Conservation (phyloP, 2,113 vertebrate species). For the Leptobrachium ailaonicum region DNA sequence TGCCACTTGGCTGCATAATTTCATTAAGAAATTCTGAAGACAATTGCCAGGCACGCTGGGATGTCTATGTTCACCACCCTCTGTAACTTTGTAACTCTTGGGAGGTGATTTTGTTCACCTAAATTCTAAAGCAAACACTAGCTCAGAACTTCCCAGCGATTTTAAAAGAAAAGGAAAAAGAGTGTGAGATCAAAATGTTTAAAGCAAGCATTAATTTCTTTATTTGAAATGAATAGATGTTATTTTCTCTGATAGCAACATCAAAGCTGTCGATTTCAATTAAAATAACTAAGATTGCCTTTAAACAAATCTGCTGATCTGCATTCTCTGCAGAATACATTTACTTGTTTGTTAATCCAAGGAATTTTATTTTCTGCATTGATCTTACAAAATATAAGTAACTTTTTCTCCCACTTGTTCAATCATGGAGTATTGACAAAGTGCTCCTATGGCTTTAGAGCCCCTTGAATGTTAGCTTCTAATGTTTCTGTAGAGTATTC, state of each 20-base stretch:
- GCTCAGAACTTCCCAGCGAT: not conserved
- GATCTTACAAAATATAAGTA: too few relatives aligned
- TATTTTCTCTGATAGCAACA: slow-evolving; percentile 42
- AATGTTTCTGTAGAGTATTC: too few relatives aligned
- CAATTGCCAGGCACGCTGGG: too few relatives aligned
- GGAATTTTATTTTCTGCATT: not conserved
- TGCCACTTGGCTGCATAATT: too few relatives aligned
- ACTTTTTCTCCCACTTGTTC: too few relatives aligned
- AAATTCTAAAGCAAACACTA: not conserved
- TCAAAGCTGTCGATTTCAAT: slow-evolving; percentile 49
- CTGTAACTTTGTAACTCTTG: too few relatives aligned
- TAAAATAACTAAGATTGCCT: slow-evolving; percentile 36
- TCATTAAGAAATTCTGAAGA: too few relatives aligned
- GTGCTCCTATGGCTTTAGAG: too few relatives aligned
- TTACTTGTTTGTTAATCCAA: slow-evolving; percentile 26
- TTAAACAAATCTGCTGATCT: slow-evolving; percentile 46
- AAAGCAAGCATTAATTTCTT: slow-evolving; percentile 26
- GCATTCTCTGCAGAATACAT: slow-evolving; percentile 20
- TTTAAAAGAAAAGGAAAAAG: slow-evolving; percentile 17
- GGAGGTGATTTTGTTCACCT: too few relatives aligned
- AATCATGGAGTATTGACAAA: too few relatives aligned
- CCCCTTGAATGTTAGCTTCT: too few relatives aligned
- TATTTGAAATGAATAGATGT: slow-evolving; percentile 37
- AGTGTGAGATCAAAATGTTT: slow-evolving; percentile 10
- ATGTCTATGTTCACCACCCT: too few relatives aligned